Evolutionary conservation across 2,113 vertebrate species (phyloP), one percentile per base, ranked within the genome.

Genomic region (Pongo abelii): DNA sequence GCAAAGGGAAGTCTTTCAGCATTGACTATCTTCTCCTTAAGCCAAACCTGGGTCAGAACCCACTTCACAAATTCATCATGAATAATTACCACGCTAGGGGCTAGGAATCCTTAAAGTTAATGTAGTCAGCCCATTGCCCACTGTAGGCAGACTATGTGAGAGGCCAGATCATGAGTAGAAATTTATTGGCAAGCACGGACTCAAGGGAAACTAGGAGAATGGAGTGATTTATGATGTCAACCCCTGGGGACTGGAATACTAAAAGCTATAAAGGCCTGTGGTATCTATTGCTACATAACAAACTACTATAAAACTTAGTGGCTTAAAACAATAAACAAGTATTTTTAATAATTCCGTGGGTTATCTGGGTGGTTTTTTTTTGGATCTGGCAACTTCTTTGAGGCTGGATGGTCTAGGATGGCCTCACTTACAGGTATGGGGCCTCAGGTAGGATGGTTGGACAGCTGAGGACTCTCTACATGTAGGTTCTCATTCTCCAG

Each of bases 291-390:
- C 40, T 86, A 17, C 27, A 74, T 52, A 90, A 50, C 18, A 59
- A 92, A 40, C 22, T 30, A 92, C 25, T 18, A 17, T 4, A 50
- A 93, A 81, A 67, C 7, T 86, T 78, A 59, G 9, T 74, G 57
- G 89, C 38, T 83, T 91, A 64, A 78, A 96, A 72, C 38, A 93
- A 91, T 59, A 78, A 89, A 69, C 10, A 64, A 32, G 80, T 75
- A 46, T 69, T 93, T 91, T 83, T 83, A 23, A 70, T 59, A 93
- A 70, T 77, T 95, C 30, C 50, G 23, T 77, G 32, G 69, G 43
- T 61, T 77, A 83, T 5, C 16, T 69, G 32, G 22, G 13, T 88
- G 55, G 10, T 40, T 94, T 94, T 8, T 85, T 14, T 50, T 30
- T 35, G 84, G 18, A 6, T 30, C 40, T 91, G 48, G 35, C 27